phyloP scores from a whole-genome alignment of 2,888 invertebrate genomes.

The Drosophila nr. perissopoda region DNA sequence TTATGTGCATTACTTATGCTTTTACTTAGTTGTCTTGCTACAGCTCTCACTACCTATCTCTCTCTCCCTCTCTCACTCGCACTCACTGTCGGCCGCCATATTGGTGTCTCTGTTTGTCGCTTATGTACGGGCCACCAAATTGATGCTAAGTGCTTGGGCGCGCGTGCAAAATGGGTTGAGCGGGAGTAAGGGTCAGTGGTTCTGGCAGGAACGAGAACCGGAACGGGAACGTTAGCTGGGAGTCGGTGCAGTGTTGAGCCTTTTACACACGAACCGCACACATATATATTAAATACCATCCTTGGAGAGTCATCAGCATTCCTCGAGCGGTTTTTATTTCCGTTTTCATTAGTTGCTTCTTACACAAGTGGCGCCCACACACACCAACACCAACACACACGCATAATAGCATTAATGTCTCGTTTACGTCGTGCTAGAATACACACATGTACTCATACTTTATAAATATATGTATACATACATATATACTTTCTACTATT shows the following conservation, averaged over 20 bases:
- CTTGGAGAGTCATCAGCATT: slow-evolving; percentile 82
- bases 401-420: slow-evolving; percentile 79
- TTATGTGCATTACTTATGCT: slow-evolving; percentile 83
- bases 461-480: background rate
- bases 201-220: background rate
- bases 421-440: slow-evolving; percentile 58
- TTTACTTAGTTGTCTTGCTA: slow-evolving; percentile 74
- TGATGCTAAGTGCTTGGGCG: slow-evolving; percentile 78
- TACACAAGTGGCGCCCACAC: slow-evolving; percentile 74
- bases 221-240: slow-evolving; percentile 4
- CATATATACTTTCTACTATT: slow-evolving; percentile 42
- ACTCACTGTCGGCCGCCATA: background rate
- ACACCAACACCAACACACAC: slow-evolving; percentile 37
- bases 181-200: slow-evolving; percentile 8
- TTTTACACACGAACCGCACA: slow-evolving; percentile 55
- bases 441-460: background rate
- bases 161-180: slow-evolving; percentile 77
- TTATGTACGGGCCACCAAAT: slow-evolving; percentile 74
- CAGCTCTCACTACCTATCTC: slow-evolving; percentile 6
- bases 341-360: slow-evolving; percentile 82
- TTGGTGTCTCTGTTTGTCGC: slow-evolving; percentile 48
- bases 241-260: slow-evolving; percentile 49
- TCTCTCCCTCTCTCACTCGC: background rate
- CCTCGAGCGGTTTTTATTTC: slow-evolving; percentile 81
- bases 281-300: slow-evolving; percentile 77